Conservation (phyloP, 1,140 invertebrate genomes). For the Achroia grisella region DNA sequence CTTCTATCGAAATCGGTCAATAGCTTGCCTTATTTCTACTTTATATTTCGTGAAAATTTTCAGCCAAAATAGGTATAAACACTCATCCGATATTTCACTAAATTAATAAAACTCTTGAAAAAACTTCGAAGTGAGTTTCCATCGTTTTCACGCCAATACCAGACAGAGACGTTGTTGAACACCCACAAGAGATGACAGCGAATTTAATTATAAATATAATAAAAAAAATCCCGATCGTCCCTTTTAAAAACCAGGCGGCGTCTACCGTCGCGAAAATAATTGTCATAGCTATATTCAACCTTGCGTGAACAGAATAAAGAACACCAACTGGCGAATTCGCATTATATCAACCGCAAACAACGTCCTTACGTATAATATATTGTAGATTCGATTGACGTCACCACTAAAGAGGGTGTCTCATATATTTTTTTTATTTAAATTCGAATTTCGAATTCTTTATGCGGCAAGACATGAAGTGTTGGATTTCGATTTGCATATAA, state of each 20-base stretch:
- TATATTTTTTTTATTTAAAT: constrained; percentile 56
- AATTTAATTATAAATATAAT: constrained; percentile 73
- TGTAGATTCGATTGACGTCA: constrained; percentile 59
- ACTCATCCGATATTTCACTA: constrained; percentile 11
- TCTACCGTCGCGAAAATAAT: constrained; percentile 17
- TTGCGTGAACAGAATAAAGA: not conserved
- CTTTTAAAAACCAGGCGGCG: constrained; percentile 36
- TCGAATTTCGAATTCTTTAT: constrained; percentile 39
- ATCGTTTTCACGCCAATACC: constrained; percentile 64
- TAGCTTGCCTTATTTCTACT: too few species aligned
- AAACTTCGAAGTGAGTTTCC: constrained; percentile 43
- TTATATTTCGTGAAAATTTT: too few species aligned
- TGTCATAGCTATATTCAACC: constrained; percentile 21
- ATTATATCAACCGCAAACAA: constrained; percentile 12
- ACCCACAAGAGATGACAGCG: constrained; percentile 61
- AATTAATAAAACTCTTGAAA: constrained; percentile 62
- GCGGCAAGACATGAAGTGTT: constrained; percentile 45
- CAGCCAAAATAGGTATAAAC: not conserved
- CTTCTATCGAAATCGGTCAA: too few species aligned
- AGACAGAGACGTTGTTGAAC: constrained; percentile 51
- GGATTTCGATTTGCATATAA: constrained; percentile 39
- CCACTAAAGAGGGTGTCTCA: constrained; percentile 53
- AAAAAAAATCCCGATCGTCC: constrained; percentile 65
- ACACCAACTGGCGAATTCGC: not conserved
- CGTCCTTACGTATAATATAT: constrained; percentile 43